These are phyloP conservation scores for Rhinoraja longicauda DNA, from an alignment of 2,797 vertebrate genomes.

Conservation along the genomic window DNA sequence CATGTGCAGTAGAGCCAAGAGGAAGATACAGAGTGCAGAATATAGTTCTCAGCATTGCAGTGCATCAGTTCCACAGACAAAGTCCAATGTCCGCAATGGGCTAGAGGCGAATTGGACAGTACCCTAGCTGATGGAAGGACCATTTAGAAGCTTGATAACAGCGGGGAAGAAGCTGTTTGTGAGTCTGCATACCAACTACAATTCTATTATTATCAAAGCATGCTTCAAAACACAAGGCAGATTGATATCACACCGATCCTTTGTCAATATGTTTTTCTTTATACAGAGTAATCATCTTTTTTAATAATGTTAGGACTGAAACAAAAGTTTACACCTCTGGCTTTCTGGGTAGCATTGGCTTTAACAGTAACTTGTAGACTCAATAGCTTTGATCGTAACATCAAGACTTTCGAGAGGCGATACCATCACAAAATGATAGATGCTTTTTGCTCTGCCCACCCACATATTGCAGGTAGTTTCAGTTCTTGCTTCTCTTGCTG, in stretches of 20 bases:
- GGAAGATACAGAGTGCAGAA: too few relatives aligned
- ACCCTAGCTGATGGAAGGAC: too few relatives aligned
- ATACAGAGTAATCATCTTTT: not conserved
- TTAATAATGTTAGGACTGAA: not conserved
- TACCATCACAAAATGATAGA: not conserved
- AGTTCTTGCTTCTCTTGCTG: not conserved
- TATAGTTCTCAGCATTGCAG: too few relatives aligned
- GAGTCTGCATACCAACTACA: not conserved
- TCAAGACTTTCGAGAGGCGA: not conserved
- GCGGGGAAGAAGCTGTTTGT: too few relatives aligned
- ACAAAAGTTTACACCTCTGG: not conserved
- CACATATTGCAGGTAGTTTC: slow-evolving; percentile 11
- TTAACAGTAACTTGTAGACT: not conserved
- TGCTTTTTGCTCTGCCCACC: not conserved
- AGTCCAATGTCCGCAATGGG: too few relatives aligned
- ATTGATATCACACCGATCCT: not conserved
- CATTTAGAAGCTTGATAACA: too few relatives aligned
- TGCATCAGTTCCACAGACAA: too few relatives aligned
- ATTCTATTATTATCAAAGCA: not conserved
- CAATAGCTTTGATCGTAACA: not conserved
- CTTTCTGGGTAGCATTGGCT: not conserved
- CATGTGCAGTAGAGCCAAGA: too few relatives aligned
- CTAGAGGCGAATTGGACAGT: too few relatives aligned
- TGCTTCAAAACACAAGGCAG: not conserved
- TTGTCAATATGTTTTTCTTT: not conserved